Base-by-base conservation (phyloP, 2,888 invertebrate species). In the Conomelus anceps region DNA sequence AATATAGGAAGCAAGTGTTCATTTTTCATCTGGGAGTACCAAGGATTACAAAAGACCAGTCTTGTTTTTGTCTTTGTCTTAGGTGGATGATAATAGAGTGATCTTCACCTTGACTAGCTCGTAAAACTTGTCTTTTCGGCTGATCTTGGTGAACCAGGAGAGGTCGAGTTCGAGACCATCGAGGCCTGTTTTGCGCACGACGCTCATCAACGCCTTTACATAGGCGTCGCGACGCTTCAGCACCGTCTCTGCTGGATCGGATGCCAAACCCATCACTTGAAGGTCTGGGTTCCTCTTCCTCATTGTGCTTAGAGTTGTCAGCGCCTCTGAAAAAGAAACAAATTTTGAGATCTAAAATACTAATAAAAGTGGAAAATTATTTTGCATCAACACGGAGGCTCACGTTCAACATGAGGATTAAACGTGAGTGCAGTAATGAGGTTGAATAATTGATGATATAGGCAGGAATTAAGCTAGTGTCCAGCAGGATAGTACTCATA, bases 61-160 rank as follows among this genome's bases (percentile, higher is more conserved):
- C n/a, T n/a, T n/a, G n/a, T n/a, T n/a, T n/a, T n/a, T n/a, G n/a
- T n/a, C n/a, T n/a, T n/a, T n/a, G n/a, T n/a, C 11, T 26, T 26
- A 7, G 11, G 26, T 26, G 4, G 26, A 7, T 11, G 11, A 26
- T 26, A 11, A 11, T 11, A 11, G 26, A 26, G 26, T 26, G 13
- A 63, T n/a, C 63, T 63, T 93, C 93, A 95, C 95, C 95, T 95
- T 94, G 92, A 95, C 95, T 90, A 93, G 94, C 90, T 95, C 95
- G 91, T 93, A 93, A 88, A 95, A 90, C 26, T 89, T 89, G 22
- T 90, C 91, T 88, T 91, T 91, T 23, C 88, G 90, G 22, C 88
- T 90, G 22, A 86, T 90, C 24, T 89, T 87, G 34, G 91, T 90
- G 26, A 89, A 90, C 91, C 91, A 91, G 22, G 86, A 89, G 63